These are phyloP conservation scores for Cynocephalus volans DNA, from an alignment of 2,113 vertebrate species.

Conservation along the genomic window DNA sequence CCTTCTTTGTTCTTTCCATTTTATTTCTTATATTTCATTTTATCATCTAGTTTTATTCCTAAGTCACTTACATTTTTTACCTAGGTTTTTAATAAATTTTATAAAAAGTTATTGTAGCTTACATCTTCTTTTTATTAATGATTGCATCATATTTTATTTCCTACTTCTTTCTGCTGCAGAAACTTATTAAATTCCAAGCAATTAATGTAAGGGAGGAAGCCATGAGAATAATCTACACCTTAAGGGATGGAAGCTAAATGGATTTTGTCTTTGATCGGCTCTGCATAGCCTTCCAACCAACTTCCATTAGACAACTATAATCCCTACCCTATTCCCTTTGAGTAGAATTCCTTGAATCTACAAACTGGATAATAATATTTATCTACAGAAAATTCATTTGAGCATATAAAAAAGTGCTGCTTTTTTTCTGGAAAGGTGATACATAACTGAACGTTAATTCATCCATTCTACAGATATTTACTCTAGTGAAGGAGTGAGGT, in stretches of 20 bases:
- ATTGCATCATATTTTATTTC: background rate
- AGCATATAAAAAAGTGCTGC: background rate
- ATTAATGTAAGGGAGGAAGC: background rate
- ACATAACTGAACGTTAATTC: background rate
- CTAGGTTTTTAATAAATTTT: background rate
- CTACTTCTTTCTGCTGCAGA: background rate
- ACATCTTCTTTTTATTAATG: background rate
- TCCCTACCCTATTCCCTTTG: background rate
- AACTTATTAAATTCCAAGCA: background rate
- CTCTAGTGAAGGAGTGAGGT: background rate
- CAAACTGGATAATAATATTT: background rate
- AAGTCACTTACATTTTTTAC: slow-evolving; percentile 3
- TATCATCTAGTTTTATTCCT: background rate
- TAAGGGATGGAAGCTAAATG: background rate
- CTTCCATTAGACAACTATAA: background rate
- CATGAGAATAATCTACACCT: background rate
- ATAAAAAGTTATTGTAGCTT: background rate
- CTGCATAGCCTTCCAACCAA: background rate
- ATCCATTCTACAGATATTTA: background rate
- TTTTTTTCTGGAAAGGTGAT: background rate
- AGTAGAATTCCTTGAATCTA: background rate
- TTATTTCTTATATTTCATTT: background rate
- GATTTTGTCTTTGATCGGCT: background rate
- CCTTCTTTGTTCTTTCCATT: background rate
- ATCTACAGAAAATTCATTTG: background rate